These are phyloP conservation scores for Dorcus hopei DNA, from an alignment of 2,888 invertebrate species.

Conservation along the genomic window DNA sequence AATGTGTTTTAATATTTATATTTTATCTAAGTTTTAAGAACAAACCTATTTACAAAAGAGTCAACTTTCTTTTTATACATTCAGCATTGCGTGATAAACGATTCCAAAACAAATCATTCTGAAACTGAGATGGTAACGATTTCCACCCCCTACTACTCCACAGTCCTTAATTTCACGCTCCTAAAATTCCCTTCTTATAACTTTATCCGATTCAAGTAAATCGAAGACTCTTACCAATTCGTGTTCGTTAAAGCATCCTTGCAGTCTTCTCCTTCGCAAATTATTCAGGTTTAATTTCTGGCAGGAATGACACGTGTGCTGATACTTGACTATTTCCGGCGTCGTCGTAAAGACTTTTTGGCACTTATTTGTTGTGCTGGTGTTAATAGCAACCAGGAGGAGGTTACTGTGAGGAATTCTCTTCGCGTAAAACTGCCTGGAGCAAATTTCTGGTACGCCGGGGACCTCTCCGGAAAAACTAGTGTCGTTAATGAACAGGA, in stretches of 20 bases:
- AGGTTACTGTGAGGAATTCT: constrained; percentile 76
- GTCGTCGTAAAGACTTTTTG: constrained; percentile 52
- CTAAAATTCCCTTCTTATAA: not conserved
- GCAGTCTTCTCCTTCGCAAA: constrained; percentile 63
- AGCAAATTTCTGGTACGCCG: constrained; percentile 39
- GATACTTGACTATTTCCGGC: constrained; percentile 52
- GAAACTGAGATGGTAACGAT: too few species aligned
- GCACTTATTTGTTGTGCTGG: constrained; percentile 48
- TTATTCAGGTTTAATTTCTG: constrained; percentile 72
- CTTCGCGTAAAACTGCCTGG: constrained; percentile 65
- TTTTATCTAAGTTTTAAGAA: too few species aligned
- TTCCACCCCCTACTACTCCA: not conserved
- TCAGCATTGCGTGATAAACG: too few species aligned
- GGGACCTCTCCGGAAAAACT: constrained; percentile 45
- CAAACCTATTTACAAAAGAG: too few species aligned
- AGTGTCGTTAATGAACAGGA: constrained; percentile 45
- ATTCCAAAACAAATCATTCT: too few species aligned
- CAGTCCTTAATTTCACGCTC: not conserved
- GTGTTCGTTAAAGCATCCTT: constrained; percentile 76
- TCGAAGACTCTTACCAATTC: not conserved
- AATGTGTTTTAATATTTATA: too few species aligned
- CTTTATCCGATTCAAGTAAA: not conserved
- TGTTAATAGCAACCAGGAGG: constrained; percentile 69
- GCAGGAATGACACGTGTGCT: constrained; percentile 61
- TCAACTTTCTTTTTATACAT: too few species aligned